phyloP scores from a whole-genome alignment of 2,797 vertebrate species.

The Erithacus rubecula region DNA sequence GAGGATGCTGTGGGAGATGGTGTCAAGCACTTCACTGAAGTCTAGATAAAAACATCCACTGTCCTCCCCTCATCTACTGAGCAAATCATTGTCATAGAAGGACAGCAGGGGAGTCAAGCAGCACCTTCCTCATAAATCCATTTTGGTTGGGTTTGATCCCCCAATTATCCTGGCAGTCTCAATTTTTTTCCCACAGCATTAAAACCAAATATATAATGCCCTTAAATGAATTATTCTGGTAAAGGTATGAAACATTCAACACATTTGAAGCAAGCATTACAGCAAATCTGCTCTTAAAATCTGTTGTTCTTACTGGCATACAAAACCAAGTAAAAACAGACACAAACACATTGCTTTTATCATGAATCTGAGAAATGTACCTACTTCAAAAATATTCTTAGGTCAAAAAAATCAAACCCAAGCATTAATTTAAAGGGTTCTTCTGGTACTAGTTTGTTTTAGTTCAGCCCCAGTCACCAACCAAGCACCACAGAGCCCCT shows the following conservation, averaged over 20 bases:
- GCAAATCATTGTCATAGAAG: too few species aligned
- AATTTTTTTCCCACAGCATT: background rate
- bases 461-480: background rate
- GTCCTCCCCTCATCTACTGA: background rate
- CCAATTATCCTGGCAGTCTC: background rate
- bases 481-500: accelerated
- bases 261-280: background rate
- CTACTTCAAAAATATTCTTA: background rate
- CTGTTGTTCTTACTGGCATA: background rate
- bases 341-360: background rate
- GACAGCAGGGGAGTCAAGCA: background rate
- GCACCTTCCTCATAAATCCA: background rate
- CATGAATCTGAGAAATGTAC: background rate
- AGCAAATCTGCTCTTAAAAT: background rate
- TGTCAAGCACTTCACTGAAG: background rate
- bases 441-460: background rate
- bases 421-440: background rate
- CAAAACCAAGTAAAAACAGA: background rate
- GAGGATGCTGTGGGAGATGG: background rate
- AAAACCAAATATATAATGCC: background rate
- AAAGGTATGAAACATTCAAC: background rate
- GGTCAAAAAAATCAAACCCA: background rate
- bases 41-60: background rate
- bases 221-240: background rate
- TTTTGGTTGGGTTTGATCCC: background rate